Evolutionary conservation across 2,113 vertebrate genomes (phyloP).

Genomic region (Psophia crepitans): DNA sequence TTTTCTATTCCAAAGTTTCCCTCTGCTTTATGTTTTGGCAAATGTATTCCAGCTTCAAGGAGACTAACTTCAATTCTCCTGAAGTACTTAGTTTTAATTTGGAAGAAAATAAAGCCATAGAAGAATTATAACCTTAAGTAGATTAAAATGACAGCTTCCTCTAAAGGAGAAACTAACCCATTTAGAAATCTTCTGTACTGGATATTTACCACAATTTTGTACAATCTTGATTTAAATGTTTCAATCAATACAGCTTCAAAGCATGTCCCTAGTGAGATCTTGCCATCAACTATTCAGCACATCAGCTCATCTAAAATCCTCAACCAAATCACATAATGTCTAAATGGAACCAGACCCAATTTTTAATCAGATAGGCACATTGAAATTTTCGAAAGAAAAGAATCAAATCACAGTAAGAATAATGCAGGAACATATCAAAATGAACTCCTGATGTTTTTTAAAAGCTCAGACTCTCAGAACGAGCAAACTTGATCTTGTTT

Average conservation of each 20-base stretch:
- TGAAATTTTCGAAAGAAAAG: not conserved
- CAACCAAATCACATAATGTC: not conserved
- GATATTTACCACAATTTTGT: not conserved
- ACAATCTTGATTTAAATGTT: not conserved
- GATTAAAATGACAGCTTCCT: not conserved
- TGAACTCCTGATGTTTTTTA: not conserved
- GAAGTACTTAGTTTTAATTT: not conserved
- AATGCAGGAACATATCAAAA: not conserved
- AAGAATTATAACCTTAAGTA: not conserved
- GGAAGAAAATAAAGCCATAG: not conserved
- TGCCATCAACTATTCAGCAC: not conserved
- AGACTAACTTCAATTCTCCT: not conserved
- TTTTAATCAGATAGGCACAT: not conserved
- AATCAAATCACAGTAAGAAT: not conserved
- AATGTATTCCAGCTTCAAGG: not conserved
- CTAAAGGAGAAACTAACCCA: not conserved
- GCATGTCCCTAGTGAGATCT: not conserved
- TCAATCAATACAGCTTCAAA: not conserved
- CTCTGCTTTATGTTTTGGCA: not conserved
- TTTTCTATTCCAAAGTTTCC: not conserved
- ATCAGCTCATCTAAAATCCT: not conserved
- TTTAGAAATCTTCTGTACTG: not conserved
- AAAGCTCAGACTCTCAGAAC: not conserved
- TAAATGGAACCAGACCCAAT: not conserved
- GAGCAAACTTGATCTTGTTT: not conserved